Percentiles rank a stretch among this genome's conserved stretches.
Conservation (phyloP, 1,140 invertebrate genomes). For the Eciton burchellii region DNA sequence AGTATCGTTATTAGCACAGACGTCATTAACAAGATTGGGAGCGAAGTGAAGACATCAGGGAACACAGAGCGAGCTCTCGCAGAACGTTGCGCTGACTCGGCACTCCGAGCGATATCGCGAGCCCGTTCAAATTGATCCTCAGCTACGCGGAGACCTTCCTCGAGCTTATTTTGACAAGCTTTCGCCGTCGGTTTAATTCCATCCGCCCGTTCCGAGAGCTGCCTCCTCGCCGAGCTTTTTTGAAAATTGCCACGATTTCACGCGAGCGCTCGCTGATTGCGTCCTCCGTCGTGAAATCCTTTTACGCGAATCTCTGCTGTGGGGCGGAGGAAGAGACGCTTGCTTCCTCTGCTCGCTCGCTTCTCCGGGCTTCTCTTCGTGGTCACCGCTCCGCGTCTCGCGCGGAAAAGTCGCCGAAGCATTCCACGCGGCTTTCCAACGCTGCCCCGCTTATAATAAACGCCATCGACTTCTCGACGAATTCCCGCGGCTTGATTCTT, state of each 20-base stretch:
- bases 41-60: slow-evolving; percentile 14
- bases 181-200: slow-evolving; percentile 42
- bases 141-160: slow-evolving; percentile 12
- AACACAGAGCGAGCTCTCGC: not conserved
- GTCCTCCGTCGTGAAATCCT: slow-evolving; percentile 45
- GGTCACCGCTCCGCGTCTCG: slow-evolving; percentile 34
- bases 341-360: slow-evolving; percentile 12
- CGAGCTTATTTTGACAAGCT: slow-evolving; percentile 56
- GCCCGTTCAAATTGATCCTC: slow-evolving; percentile 34
- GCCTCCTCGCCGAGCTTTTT: slow-evolving; percentile 10
- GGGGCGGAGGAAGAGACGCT: too few species aligned
- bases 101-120: slow-evolving; percentile 28
- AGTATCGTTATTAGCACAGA: slow-evolving; percentile 25
- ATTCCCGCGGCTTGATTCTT: slow-evolving; percentile 22
- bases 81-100: slow-evolving; percentile 31
- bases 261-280: slow-evolving; percentile 54
- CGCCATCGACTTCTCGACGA: slow-evolving; percentile 34
- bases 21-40: slow-evolving; percentile 40
- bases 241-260: slow-evolving; percentile 62
- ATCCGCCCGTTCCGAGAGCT: slow-evolving; percentile 4
- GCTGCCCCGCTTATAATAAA: slow-evolving; percentile 46
- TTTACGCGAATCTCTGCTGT: slow-evolving; percentile 41
- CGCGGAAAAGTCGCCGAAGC: not conserved
- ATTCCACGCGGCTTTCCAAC: slow-evolving; percentile 27
- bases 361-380: slow-evolving; percentile 49